Percentiles rank a stretch among this genome's conserved stretches.
Evolutionary conservation across 1,140 invertebrate species (phyloP).

Genomic region (Macrosteles quadrilineatus): DNA sequence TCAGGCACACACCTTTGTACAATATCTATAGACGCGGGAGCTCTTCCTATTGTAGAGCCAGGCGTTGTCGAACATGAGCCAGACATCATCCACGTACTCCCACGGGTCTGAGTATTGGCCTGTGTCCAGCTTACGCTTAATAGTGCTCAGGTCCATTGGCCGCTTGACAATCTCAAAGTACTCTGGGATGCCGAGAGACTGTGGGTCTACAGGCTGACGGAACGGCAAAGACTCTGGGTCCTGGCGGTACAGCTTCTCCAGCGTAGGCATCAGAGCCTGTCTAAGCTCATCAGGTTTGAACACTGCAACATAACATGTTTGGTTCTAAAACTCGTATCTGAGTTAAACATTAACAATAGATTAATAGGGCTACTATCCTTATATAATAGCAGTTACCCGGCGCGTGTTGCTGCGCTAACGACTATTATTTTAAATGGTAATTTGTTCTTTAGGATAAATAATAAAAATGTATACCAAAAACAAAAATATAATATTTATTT

Average conservation of each 20-base stretch:
- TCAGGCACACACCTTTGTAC: slow-evolving; percentile 90
- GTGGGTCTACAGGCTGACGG: slow-evolving; percentile 94
- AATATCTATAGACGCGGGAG: slow-evolving; percentile 96
- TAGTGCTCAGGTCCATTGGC: slow-evolving; percentile 98
- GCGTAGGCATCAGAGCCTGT: slow-evolving; percentile 89
- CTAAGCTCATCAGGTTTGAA: slow-evolving; percentile 95
- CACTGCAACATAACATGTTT: slow-evolving; percentile 52
- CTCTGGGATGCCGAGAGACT: slow-evolving; percentile 85
- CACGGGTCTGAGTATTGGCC: slow-evolving; percentile 97
- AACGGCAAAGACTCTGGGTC: slow-evolving; percentile 97
- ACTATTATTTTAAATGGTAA: too few relatives aligned
- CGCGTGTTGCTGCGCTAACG: too few relatives aligned
- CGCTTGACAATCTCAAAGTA: slow-evolving; percentile 99
- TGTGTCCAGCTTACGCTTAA: slow-evolving; percentile 90
- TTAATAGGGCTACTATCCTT: too few relatives aligned
- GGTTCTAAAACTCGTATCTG: too few relatives aligned
- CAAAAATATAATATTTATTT: too few relatives aligned
- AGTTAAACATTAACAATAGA: too few relatives aligned
- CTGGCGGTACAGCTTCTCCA: slow-evolving; percentile 90
- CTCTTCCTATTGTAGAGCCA: slow-evolving; percentile 99
- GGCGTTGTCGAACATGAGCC: slow-evolving; percentile 99
- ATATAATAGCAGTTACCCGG: too few relatives aligned
- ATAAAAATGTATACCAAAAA: too few relatives aligned
- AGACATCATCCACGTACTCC: slow-evolving; percentile 99
- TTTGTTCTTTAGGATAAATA: too few relatives aligned